A percentile compares a stretch with the other conserved stretches of the same genome.
Conservation (phyloP, 1,140 invertebrate species). For the Onthophagus taurus region DNA sequence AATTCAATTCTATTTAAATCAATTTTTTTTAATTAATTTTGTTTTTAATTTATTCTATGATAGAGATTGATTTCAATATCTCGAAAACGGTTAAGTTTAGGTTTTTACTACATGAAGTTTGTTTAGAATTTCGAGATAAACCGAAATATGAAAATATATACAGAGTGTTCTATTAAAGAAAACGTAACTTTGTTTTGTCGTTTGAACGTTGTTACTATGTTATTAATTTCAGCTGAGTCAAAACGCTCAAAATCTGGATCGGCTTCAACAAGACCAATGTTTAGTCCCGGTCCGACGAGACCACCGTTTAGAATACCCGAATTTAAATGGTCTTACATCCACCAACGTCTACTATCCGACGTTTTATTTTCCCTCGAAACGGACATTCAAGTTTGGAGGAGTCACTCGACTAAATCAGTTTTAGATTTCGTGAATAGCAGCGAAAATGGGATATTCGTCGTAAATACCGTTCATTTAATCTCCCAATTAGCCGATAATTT, state of each 20-base stretch:
- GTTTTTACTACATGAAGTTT: too few relatives aligned
- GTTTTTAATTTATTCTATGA: too few relatives aligned
- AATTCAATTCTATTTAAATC: not conserved
- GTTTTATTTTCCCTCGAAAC: slow-evolving; percentile 95
- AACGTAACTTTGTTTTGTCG: too few relatives aligned
- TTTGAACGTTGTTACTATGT: too few relatives aligned
- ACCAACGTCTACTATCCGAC: slow-evolving; percentile 93
- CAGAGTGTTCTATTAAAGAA: too few relatives aligned
- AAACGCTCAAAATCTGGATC: slow-evolving; percentile 49
- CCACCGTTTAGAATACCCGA: slow-evolving; percentile 98
- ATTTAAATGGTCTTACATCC: slow-evolving; percentile 99
- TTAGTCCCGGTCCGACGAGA: slow-evolving; percentile 88
- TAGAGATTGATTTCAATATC: too few relatives aligned
- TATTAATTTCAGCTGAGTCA: slow-evolving; percentile 12
- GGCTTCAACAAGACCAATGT: slow-evolving; percentile 67
- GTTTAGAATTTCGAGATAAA: too few relatives aligned
- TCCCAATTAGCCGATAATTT: slow-evolving; percentile 98
- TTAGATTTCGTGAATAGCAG: slow-evolving; percentile 96
- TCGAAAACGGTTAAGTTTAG: too few relatives aligned
- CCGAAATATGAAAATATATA: too few relatives aligned
- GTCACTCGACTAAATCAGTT: slow-evolving; percentile 92
- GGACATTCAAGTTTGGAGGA: slow-evolving; percentile 84
- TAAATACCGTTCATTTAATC: slow-evolving; percentile 98
- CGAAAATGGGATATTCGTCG: slow-evolving; percentile 97
- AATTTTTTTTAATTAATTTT: slow-evolving; percentile 27